Percentiles rank a stretch among this genome's conserved stretches.
Conservation (phyloP, 2,888 invertebrate species). For the Sarcophaga carnaria region DNA sequence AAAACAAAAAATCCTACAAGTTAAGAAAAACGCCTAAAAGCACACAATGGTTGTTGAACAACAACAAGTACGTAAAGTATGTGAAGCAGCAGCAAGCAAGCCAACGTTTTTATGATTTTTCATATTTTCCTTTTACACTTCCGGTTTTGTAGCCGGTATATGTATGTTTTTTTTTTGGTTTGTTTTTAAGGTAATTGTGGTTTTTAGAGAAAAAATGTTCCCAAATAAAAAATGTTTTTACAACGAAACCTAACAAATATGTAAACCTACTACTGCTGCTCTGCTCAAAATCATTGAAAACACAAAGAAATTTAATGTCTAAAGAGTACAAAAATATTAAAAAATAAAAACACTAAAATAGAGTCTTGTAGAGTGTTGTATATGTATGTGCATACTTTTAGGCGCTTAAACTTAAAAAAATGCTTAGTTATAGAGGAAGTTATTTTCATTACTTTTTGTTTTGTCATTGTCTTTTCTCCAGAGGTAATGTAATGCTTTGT, state of each 20-base stretch:
- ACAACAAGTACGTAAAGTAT: neutral
- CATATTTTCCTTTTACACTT: constrained; percentile 21
- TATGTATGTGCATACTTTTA: constrained; percentile 28
- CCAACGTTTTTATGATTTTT: neutral
- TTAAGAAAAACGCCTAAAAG: neutral
- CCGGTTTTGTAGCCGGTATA: constrained; percentile 27
- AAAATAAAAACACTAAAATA: constrained; percentile 16
- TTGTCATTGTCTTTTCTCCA: too few relatives aligned
- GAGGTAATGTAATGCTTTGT: neutral
- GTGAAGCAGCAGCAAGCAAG: neutral
- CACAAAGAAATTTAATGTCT: neutral
- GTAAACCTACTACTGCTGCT: too few relatives aligned
- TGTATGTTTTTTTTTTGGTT: constrained; percentile 18
- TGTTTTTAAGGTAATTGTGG: constrained; percentile 54
- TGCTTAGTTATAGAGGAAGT: too few relatives aligned
- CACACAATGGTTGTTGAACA: neutral
- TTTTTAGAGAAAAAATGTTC: neutral
- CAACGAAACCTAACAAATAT: too few relatives aligned
- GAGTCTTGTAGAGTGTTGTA: constrained; percentile 52
- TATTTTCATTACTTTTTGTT: too few relatives aligned
- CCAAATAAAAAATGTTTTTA: neutral
- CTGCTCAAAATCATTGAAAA: neutral
- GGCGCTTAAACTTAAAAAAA: constrained; percentile 15
- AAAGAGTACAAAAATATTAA: neutral
- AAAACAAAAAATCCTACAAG: neutral